Conservation (phyloP, 2,888 invertebrate species). For the Lasioglossum leucozonium region DNA sequence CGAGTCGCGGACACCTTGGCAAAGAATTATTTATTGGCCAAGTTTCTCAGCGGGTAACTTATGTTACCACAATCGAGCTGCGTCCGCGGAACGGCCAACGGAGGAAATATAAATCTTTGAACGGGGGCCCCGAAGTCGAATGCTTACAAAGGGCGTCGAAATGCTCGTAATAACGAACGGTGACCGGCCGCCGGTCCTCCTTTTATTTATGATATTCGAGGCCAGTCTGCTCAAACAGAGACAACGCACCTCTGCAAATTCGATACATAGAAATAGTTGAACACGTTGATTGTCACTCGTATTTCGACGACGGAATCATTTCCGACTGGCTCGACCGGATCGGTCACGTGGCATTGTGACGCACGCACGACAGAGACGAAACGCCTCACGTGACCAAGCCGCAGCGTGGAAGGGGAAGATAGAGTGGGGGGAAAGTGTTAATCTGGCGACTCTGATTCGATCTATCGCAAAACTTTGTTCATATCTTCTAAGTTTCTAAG, state of each 20-base stretch:
- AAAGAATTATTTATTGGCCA: conserved; percentile 75
- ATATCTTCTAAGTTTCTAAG: no score
- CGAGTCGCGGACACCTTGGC: conserved; percentile 60
- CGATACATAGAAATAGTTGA: background rate
- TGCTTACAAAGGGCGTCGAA: conserved; percentile 45
- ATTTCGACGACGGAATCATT: background rate
- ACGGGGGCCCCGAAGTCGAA: conserved; percentile 27
- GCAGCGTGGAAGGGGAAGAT: no score
- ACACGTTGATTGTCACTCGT: no score
- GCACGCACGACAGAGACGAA: no score
- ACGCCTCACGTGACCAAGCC: no score
- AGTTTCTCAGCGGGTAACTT: conserved; percentile 72
- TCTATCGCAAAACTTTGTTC: no score
- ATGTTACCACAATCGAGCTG: conserved; percentile 63
- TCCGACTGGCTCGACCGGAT: no score
- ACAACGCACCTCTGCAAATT: background rate
- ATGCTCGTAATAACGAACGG: conserved; percentile 43
- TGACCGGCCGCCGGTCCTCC: background rate
- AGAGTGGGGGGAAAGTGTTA: no score
- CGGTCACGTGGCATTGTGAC: no score
- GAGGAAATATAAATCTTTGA: conserved; percentile 53
- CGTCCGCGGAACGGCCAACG: conserved; percentile 42
- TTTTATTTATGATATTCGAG: conserved; percentile 36
- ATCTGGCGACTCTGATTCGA: no score
- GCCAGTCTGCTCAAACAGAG: background rate